phyloP scores from a whole-genome alignment of 2,797 vertebrate species.

The Poecile montanus region DNA sequence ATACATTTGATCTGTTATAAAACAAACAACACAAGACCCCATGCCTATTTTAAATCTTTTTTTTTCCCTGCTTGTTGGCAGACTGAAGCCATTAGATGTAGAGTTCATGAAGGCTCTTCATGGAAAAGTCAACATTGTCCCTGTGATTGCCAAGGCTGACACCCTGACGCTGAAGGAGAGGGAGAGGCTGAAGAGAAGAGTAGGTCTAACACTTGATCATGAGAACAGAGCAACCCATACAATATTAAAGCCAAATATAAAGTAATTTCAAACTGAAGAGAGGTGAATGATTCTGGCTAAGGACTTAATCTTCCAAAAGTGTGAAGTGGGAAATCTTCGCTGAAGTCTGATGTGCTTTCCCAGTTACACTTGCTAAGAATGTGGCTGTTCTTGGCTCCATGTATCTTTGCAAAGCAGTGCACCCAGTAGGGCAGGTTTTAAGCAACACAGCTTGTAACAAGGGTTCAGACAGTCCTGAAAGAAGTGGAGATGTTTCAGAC shows the following conservation, averaged over 20 bases:
- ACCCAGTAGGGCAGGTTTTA: not conserved
- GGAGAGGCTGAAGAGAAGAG: slow-evolving; percentile 89
- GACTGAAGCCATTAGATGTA: slow-evolving; percentile 86
- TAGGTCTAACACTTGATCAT: slow-evolving; percentile 59
- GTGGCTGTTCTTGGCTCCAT: not conserved
- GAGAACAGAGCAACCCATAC: not conserved
- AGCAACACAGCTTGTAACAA: fast-evolving
- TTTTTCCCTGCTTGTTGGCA: slow-evolving; percentile 26
- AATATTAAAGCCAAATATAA: not conserved
- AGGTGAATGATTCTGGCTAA: not conserved
- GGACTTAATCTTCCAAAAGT: not conserved
- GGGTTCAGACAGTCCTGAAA: not conserved
- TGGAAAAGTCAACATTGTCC: slow-evolving; percentile 89
- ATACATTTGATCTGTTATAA: not conserved
- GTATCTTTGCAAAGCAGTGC: not conserved
- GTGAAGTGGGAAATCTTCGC: not conserved
- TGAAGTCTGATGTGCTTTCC: not conserved
- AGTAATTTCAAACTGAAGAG: not conserved
- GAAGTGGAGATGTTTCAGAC: not conserved
- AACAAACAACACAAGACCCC: not conserved
- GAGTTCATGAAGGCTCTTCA: slow-evolving; percentile 92
- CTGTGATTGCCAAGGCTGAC: slow-evolving; percentile 88
- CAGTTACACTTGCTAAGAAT: not conserved
- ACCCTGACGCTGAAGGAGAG: slow-evolving; percentile 86
- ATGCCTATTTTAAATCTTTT: not conserved